These are phyloP conservation scores for Noctilio leporinus DNA, from an alignment of 2,113 vertebrate genomes.

Conservation along the genomic window DNA sequence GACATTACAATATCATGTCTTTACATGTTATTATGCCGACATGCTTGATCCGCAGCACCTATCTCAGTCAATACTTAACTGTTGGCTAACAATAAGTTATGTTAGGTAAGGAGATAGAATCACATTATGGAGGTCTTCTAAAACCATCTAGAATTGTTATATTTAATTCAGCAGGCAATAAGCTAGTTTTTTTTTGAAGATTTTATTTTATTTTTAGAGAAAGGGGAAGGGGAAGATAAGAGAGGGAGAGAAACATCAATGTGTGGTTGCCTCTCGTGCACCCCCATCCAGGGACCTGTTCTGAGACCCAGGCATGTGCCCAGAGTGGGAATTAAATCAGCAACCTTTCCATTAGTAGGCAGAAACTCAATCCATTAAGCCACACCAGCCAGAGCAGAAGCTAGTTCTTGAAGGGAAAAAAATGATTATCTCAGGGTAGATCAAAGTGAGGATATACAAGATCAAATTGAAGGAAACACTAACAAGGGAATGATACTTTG, in stretches of 20 bases:
- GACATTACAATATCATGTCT: neutral
- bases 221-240: no score
- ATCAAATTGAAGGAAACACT: neutral
- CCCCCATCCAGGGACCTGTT: no score
- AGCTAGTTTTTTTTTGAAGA: no score
- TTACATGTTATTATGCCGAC: neutral
- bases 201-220: no score
- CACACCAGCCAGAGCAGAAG: no score
- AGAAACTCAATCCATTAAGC: no score
- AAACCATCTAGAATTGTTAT: neutral
- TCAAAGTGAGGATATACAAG: neutral
- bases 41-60: neutral
- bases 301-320: no score
- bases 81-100: neutral
- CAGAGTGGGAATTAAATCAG: no score
- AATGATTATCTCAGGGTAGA: neutral
- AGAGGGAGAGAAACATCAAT: no score
- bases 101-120: neutral
- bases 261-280: no score
- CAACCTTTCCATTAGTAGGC: no score
- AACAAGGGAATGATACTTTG: neutral
- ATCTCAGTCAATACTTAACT: neutral
- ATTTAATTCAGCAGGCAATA: constrained; percentile 19
- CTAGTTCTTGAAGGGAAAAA: neutral
- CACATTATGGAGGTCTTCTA: neutral